A percentile compares a stretch with the other conserved stretches of the same genome.
phyloP scores from a whole-genome alignment of 1,140 invertebrate species.

The Penaeus japonicus region DNA sequence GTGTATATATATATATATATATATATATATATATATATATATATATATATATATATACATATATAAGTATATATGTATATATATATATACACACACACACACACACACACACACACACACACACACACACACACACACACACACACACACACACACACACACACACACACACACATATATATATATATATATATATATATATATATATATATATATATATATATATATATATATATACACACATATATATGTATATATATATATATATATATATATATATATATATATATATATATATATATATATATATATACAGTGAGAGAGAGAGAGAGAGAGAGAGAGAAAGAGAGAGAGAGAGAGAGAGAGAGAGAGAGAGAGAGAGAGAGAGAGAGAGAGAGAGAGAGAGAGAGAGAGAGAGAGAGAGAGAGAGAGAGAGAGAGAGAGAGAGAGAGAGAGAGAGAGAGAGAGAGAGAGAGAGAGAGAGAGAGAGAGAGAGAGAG shows the following conservation, averaged over 20 bases:
- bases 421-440: conserved; percentile 32
- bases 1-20: background rate
- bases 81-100: background rate
- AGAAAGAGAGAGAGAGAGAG: conserved; percentile 46
- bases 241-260: background rate
- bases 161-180: background rate
- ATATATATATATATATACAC: background rate
- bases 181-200: background rate
- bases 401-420: conserved; percentile 23
- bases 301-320: background rate
- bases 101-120: background rate
- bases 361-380: conserved; percentile 57
- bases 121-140: background rate
- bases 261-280: background rate
- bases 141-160: background rate
- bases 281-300: background rate
- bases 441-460: conserved; percentile 48
- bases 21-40: background rate
- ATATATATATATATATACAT: background rate
- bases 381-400: conserved; percentile 57
- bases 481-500: conserved; percentile 48
- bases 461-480: conserved; percentile 57
- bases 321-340: background rate
- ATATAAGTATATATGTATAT: background rate
- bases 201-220: background rate